A percentile compares a stretch with the other conserved stretches of the same genome.
These are phyloP conservation scores for Hylia prasina DNA, from an alignment of 2,113 vertebrate species.

Conservation along the genomic window DNA sequence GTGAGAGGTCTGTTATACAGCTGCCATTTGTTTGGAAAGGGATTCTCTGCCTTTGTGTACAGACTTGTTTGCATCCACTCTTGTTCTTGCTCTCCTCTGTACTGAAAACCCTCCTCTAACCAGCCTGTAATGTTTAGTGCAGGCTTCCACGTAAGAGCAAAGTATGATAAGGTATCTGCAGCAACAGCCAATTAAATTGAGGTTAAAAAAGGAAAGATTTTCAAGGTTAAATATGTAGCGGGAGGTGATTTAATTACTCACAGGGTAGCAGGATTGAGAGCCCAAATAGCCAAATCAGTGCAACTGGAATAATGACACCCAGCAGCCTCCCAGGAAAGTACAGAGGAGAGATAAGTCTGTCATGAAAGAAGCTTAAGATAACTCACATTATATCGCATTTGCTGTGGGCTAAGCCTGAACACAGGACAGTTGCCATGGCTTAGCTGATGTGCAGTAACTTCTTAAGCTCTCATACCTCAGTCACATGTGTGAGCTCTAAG, in stretches of 20 bases:
- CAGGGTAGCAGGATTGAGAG: neutral
- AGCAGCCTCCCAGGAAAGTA: neutral
- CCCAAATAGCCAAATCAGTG: neutral
- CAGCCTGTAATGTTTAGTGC: neutral
- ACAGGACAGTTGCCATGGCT: neutral
- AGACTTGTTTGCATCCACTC: neutral
- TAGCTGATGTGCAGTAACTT: neutral
- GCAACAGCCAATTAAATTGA: neutral
- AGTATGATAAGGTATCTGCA: neutral
- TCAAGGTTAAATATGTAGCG: neutral
- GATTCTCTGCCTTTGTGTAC: neutral
- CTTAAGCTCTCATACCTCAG: neutral
- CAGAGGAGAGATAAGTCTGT: neutral
- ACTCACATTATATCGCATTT: neutral
- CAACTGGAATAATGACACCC: neutral
- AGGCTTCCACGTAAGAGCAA: neutral
- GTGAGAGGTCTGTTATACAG: neutral
- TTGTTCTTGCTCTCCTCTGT: neutral
- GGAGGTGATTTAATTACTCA: neutral
- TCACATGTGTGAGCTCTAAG: neutral
- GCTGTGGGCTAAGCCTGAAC: neutral
- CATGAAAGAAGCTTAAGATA: conserved; percentile 27
- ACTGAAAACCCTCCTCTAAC: neutral
- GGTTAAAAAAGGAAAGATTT: neutral
- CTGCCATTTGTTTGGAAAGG: neutral